Base-by-base conservation (phyloP, 1,140 invertebrate genomes). In the Zophobas morio region DNA sequence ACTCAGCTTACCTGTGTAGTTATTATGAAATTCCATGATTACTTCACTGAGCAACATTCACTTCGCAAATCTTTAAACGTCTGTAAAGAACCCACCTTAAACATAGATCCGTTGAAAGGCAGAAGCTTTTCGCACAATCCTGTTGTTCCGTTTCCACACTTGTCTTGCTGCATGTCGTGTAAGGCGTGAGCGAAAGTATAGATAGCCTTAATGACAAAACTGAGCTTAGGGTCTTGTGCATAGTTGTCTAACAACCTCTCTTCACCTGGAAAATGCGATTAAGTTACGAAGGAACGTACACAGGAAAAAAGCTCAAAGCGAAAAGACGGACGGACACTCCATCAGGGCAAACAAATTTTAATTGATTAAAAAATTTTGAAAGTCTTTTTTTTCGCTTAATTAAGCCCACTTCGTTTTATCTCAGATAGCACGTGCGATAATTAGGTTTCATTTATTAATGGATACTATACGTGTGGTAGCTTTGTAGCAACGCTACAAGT, bases 191-290 rank as follows among this genome's bases (percentile, higher is more conserved):
- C 93, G 85, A 94, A 91, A 0, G 91, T 92, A 83, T 90, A 90
- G 60, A 94, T 90, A 1, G 93, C 91, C 86, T 94, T 94, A 77
- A 92, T 91, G 1, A 95, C 92, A 85, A 94, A 94, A 42, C 92
- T 93, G 84, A 95, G 89, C 86, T 95, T 95, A 0, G 93, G 91
- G 85, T 95, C 94, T 81, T 94, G 92, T 71, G 89, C 89, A 81
- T 92, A 91, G 4, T 88, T 84, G 3, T 89, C 86, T 8, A 81
- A 82, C 33, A 91, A 81, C 40, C 84, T 86, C 85, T 91, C 89
- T 34, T 86, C 84, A 2, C 89, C 90, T 89, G 83, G 6, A 79
- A 81, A 72, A 70, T 49, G 32, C 35, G 40, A 57, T 74, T 46
- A 60, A 5, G n/a, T 74, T 74, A 60, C 37, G 1, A 37, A 42